Evolutionary conservation across 2,113 vertebrate genomes (phyloP).

Genomic region (Engystomops pustulosus): DNA sequence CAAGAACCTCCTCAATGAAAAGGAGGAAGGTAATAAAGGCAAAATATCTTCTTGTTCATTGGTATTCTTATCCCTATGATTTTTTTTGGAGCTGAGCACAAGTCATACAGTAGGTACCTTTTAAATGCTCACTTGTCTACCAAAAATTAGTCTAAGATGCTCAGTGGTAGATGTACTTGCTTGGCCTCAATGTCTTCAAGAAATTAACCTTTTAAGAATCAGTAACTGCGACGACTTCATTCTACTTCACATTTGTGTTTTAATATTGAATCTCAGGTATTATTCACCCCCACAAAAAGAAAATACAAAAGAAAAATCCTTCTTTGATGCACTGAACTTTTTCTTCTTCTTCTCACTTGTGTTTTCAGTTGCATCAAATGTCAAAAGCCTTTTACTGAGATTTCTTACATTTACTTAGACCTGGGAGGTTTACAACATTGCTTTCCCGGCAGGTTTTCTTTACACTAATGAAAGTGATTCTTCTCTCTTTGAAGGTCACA

Average conservation of each 20-base stretch:
- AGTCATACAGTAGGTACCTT: too few relatives aligned
- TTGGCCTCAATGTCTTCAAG: neutral
- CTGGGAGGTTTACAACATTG: constrained; percentile 50
- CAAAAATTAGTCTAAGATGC: neutral
- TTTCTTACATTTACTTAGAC: constrained; percentile 54
- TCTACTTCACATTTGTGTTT: constrained; percentile 16
- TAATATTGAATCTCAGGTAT: constrained; percentile 18
- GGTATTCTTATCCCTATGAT: too few relatives aligned
- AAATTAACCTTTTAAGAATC: neutral
- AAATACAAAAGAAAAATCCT: constrained; percentile 7
- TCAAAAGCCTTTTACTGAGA: constrained; percentile 56
- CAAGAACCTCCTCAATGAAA: too few relatives aligned
- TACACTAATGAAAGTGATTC: constrained; percentile 55
- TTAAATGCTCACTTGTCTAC: neutral
- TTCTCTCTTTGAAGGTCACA: constrained; percentile 46
- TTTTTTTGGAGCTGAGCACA: too few relatives aligned
- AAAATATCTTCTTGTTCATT: too few relatives aligned
- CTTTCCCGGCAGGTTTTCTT: constrained; percentile 54
- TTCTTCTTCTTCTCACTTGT: constrained; percentile 42
- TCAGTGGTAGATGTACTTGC: neutral
- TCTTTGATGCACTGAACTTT: constrained; percentile 43
- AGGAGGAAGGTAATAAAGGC: too few relatives aligned
- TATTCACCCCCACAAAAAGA: neutral
- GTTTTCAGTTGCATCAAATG: constrained; percentile 50
- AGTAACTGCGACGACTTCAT: neutral